Conservation (phyloP, 2,888 invertebrate species). For the Dilophus febrilis region DNA sequence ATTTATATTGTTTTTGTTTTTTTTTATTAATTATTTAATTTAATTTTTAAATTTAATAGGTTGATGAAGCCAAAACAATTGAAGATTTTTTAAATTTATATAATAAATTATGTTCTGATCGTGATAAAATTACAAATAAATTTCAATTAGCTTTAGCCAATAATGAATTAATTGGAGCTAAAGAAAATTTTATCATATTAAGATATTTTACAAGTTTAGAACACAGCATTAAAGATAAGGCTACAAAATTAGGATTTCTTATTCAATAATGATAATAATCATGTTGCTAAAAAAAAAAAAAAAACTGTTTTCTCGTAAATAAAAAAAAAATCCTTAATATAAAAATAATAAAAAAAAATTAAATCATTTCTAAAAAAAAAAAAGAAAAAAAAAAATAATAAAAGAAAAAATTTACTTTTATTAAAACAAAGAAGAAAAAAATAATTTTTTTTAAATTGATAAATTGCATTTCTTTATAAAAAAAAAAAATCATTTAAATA, state of each 20-base stretch:
- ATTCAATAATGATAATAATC: too few species aligned
- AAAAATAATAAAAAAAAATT: too few species aligned
- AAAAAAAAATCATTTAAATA: too few species aligned
- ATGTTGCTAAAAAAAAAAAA: too few species aligned
- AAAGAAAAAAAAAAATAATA: too few species aligned
- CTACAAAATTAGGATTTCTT: not conserved
- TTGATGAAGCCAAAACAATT: conserved; percentile 41
- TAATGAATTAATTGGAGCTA: conserved; percentile 45
- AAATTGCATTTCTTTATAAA: too few species aligned
- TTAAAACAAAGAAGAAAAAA: too few species aligned
- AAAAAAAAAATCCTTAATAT: too few species aligned
- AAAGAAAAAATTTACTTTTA: too few species aligned
- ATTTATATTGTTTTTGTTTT: not conserved
- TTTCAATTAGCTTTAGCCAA: conserved; percentile 47
- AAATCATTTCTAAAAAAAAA: too few species aligned
- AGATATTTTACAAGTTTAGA: conserved; percentile 74
- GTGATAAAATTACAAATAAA: conserved; percentile 36
- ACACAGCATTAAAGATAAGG: conserved; percentile 47
- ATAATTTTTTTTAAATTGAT: too few species aligned
- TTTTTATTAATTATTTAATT: not conserved
- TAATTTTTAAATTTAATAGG: not conserved
- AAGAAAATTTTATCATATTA: conserved; percentile 49
- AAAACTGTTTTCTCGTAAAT: too few species aligned
- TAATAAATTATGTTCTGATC: conserved; percentile 35
- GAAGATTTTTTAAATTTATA: conserved; percentile 40